Percentiles rank a stretch among this genome's conserved stretches.
phyloP scores from a whole-genome alignment of 2,888 invertebrate species.

The Onchidella celtica region DNA sequence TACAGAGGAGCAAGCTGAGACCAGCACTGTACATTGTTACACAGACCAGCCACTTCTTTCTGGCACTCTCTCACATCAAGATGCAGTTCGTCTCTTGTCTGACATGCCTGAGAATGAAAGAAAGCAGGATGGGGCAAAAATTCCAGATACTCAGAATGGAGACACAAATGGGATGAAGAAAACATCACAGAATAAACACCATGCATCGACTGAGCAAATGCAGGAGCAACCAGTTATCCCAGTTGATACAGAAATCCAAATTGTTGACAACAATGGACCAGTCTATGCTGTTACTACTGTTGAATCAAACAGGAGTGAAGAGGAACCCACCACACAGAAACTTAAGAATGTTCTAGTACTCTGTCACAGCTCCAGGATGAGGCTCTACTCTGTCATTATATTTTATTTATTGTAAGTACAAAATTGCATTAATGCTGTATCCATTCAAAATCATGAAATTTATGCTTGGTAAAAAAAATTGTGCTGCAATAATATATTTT shows the following conservation, averaged over 20 bases:
- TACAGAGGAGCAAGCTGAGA: neutral
- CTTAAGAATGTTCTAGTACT: slow-evolving; percentile 56
- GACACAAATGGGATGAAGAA: neutral
- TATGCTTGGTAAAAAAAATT: too few relatives aligned
- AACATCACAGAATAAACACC: neutral
- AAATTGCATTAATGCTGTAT: neutral
- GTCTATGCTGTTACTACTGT: neutral
- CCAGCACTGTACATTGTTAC: neutral
- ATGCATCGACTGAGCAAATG: neutral
- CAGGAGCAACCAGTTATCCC: neutral
- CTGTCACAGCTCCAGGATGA: slow-evolving; percentile 63
- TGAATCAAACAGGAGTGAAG: neutral
- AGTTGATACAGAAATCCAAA: slow-evolving; percentile 25
- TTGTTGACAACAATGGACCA: neutral
- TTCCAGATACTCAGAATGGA: neutral
- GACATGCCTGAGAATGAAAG: neutral
- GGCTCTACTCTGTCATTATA: slow-evolving; percentile 67
- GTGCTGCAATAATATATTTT: too few relatives aligned
- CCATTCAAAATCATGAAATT: too few relatives aligned
- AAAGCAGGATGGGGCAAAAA: neutral
- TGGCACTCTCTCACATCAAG: slow-evolving; percentile 14
- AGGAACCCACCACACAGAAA: neutral
- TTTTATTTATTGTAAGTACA: slow-evolving; percentile 70
- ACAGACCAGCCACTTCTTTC: slow-evolving; percentile 35
- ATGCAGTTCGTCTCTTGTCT: slow-evolving; percentile 14